Base-by-base conservation (phyloP, 1,140 invertebrate species). In the Nomia melanderi region DNA sequence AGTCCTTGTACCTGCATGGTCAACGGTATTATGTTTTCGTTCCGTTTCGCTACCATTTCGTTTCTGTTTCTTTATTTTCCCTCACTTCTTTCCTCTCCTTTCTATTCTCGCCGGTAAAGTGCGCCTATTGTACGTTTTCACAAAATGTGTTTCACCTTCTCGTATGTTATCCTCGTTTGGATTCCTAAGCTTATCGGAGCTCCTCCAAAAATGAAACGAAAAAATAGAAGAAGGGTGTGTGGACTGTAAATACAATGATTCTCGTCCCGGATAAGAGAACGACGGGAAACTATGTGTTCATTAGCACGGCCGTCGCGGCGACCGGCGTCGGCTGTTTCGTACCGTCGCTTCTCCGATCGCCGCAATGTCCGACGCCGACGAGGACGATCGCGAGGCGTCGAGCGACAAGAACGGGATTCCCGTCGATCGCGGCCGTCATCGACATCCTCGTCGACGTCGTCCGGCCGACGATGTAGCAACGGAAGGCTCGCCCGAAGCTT, bases 221-320 rank as follows among this genome's bases (percentile, higher is more conserved):
- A n/a, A n/a, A n/a, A n/a, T n/a, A n/a, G n/a, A n/a, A n/a, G n/a
- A n/a, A n/a, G n/a, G n/a, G n/a, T n/a, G n/a, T n/a, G n/a, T n/a
- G n/a, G n/a, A n/a, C 83, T 86, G 85, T 74, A 64, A 4, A 17
- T 47, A 56, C 54, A 54, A 71, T 71, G 67, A 81, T 82, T 77
- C 33, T 14, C 74, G 79, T 78, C 47, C 39, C 41, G 77, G n/a
- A 70, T 77, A 73, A 63, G 57, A 57, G 50, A 86, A 78, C 66
- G 76, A 71, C 50, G 75, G 56, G 63, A 67, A n/a, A 41, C 67
- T 59, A 36, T 12, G n/a, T n/a, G n/a, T n/a, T n/a, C n/a, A n/a
- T n/a, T n/a, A 17, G 41, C 31, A 57, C 56, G 31, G 23, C 41
- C 36, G 73, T 36, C 47, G 62, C n/a, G 31, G 50, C n/a, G 31